Evolutionary conservation across 2,797 vertebrate species (phyloP).

Genomic region (Oreochromis mossambicus): DNA sequence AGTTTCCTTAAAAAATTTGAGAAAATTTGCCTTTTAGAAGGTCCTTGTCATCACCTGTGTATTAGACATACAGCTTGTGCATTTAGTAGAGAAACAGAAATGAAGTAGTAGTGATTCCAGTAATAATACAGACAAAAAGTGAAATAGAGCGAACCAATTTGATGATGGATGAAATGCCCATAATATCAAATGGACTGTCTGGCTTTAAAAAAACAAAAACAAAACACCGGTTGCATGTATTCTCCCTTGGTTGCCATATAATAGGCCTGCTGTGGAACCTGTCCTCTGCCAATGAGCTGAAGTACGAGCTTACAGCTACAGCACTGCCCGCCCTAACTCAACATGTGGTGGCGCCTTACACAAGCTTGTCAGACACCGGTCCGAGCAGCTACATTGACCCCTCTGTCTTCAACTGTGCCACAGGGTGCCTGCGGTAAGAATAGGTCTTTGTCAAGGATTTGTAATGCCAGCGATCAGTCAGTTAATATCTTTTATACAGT

Average conservation of each 20-base stretch:
- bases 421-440: conserved; percentile 87
- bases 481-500: neutral
- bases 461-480: neutral
- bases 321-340: conserved; percentile 84
- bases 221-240: accelerated
- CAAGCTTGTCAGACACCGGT: conserved; percentile 71
- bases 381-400: conserved; percentile 77
- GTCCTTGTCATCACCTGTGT: neutral
- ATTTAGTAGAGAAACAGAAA: neutral
- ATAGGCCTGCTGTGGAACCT: conserved; percentile 95
- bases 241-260: neutral
- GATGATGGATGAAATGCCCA: neutral
- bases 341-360: conserved; percentile 85
- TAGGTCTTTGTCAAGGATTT: neutral
- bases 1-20: neutral
- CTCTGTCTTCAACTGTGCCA: conserved; percentile 87
- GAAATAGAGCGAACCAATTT: neutral
- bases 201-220: neutral
- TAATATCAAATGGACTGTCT: accelerated
- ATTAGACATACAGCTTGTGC: neutral
- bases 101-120: neutral
- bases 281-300: conserved; percentile 85
- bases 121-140: neutral
- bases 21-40: neutral
- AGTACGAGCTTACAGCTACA: conserved; percentile 77